These are phyloP conservation scores for Strigamia transsilvanica DNA, from an alignment of 2,888 invertebrate genomes.

Conservation along the genomic window DNA sequence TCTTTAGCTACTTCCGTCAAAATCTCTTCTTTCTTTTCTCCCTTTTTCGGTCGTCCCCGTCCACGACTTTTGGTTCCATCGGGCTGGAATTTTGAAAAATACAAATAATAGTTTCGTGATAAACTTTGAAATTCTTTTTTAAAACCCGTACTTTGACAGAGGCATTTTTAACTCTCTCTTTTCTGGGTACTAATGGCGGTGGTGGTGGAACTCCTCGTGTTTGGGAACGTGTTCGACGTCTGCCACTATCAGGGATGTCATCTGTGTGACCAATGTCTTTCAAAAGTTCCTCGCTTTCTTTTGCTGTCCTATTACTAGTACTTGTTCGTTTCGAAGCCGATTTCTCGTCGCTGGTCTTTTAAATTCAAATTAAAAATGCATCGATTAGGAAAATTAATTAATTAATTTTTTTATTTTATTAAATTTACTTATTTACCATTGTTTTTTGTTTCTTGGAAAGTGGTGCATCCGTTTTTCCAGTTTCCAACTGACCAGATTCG, in stretches of 20 bases:
- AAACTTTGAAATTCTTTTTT: neutral
- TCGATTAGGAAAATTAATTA: neutral
- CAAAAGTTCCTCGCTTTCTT: slow-evolving; percentile 52
- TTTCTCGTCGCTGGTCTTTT: neutral
- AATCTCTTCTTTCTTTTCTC: slow-evolving; percentile 42
- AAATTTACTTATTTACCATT: neutral
- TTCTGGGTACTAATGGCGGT: slow-evolving; percentile 36
- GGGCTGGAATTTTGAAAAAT: neutral
- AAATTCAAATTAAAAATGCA: slow-evolving; percentile 19
- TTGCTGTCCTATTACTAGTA: slow-evolving; percentile 42
- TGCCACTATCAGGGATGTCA: slow-evolving; percentile 44
- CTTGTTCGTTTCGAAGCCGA: slow-evolving; percentile 49
- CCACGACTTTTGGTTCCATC: slow-evolving; percentile 50
- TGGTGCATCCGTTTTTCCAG: neutral
- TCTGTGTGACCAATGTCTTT: slow-evolving; percentile 53
- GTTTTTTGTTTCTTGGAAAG: neutral
- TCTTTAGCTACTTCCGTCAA: neutral
- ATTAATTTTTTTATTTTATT: too few relatives aligned
- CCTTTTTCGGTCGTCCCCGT: slow-evolving; percentile 40
- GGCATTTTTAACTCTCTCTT: slow-evolving; percentile 19
- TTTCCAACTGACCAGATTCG: neutral
- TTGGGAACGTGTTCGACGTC: slow-evolving; percentile 40
- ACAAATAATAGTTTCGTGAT: neutral
- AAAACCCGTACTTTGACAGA: slow-evolving; percentile 28
- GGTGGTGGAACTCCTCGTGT: slow-evolving; percentile 31